Percentiles rank a stretch among this genome's conserved stretches.
These are phyloP conservation scores for Okapia johnstoni DNA, from an alignment of 2,113 vertebrate genomes.

Conservation along the genomic window DNA sequence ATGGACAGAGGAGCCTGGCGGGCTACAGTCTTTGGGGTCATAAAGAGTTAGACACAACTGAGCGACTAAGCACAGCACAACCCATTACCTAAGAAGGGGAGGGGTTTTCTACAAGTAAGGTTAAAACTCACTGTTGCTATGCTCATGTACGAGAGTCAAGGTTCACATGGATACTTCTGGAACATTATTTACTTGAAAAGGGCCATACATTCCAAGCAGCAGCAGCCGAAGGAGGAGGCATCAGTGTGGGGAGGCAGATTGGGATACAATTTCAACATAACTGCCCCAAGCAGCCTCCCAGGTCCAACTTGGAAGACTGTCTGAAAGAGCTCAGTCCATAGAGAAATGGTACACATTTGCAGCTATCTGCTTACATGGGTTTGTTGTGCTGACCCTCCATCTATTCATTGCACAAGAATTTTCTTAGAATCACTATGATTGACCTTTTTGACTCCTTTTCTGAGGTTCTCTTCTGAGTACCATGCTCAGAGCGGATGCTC, in stretches of 20 bases:
- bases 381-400: neutral
- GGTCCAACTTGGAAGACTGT: neutral
- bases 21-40: neutral
- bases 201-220: neutral
- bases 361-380: neutral
- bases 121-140: neutral
- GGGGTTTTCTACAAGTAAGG: neutral
- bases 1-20: neutral
- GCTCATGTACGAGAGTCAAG: neutral
- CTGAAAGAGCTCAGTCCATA: neutral
- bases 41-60: neutral
- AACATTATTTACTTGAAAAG: neutral
- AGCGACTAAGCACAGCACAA: neutral
- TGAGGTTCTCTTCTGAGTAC: no score
- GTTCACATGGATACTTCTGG: neutral
- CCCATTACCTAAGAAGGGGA: neutral
- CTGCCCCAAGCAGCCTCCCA: neutral
- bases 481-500: neutral
- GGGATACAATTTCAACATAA: neutral
- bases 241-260: accelerated
- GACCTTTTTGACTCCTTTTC: neutral
- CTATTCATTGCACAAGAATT: neutral
- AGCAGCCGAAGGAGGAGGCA: neutral
- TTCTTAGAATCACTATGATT: neutral
- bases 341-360: neutral